Conservation (phyloP, 30 jellyfish, hydroid and myxozoan genomes). For the Hydractinia echinata region DNA sequence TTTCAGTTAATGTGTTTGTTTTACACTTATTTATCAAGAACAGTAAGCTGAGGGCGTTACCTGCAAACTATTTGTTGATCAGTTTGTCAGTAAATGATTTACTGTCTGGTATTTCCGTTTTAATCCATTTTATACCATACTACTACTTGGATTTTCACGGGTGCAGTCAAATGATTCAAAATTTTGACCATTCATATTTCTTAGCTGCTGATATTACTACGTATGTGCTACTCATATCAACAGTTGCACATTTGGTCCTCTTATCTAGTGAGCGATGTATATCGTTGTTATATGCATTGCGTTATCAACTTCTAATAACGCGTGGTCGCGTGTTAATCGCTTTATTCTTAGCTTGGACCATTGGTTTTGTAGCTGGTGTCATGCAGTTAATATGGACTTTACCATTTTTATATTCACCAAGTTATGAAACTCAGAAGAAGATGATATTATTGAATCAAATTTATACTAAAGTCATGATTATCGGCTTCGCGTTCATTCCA, state of each 20-base stretch:
- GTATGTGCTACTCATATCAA: conserved; percentile 35
- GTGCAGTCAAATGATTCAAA: background rate
- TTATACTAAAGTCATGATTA: conserved; percentile 3
- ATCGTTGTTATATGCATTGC: conserved; percentile 76
- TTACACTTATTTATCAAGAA: conserved; percentile 38
- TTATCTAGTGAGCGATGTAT: conserved; percentile 74
- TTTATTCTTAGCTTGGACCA: conserved; percentile 54
- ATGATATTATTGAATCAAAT: background rate
- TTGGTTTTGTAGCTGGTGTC: conserved; percentile 34
- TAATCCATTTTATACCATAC: conserved; percentile 53
- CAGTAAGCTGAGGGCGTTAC: conserved; percentile 32
- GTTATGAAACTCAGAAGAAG: background rate
- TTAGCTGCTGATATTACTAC: conserved; percentile 42
- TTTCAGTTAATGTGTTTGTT: conserved; percentile 54
- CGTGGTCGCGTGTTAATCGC: conserved; percentile 47
- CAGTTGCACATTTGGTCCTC: conserved; percentile 65
- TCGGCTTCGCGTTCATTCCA: conserved; percentile 30
- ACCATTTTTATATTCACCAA: background rate
- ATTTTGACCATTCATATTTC: background rate
- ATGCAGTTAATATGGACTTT: conserved; percentile 63
- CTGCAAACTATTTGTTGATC: conserved; percentile 57
- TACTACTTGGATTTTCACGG: conserved; percentile 11
- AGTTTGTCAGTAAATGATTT: conserved; percentile 81
- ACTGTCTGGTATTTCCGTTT: conserved; percentile 51
- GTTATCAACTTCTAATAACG: conserved; percentile 64